Percentiles rank a stretch among this genome's conserved stretches.
Evolutionary conservation across 1,140 invertebrate genomes (phyloP).

Genomic region (Cyclina sinensis): DNA sequence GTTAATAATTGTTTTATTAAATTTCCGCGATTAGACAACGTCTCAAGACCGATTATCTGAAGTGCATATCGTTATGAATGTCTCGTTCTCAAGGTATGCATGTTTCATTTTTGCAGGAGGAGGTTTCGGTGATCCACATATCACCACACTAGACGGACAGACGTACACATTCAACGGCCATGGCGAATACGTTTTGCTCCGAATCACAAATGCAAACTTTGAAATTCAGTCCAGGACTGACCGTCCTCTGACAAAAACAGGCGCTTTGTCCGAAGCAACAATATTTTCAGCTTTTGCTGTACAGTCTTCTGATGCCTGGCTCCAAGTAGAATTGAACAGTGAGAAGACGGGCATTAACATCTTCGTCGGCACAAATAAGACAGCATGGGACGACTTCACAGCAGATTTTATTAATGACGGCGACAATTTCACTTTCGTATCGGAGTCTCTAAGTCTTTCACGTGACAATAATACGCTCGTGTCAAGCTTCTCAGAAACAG

Average conservation of each 20-base stretch:
- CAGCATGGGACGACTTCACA: slow-evolving; percentile 8
- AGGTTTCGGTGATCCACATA: slow-evolving; percentile 69
- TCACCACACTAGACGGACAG: slow-evolving; percentile 67
- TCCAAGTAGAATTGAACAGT: slow-evolving; percentile 12
- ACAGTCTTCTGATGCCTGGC: background rate
- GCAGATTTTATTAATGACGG: background rate
- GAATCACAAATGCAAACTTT: slow-evolving; percentile 25
- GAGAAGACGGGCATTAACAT: slow-evolving; percentile 11
- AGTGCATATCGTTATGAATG: no score
- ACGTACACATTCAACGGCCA: slow-evolving; percentile 72
- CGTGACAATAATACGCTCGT: background rate
- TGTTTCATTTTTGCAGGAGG: background rate
- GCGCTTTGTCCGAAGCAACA: slow-evolving; percentile 47
- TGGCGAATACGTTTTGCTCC: slow-evolving; percentile 65
- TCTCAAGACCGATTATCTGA: no score
- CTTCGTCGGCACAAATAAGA: slow-evolving; percentile 1
- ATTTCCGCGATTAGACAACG: no score
- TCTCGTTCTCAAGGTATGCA: no score
- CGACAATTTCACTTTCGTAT: background rate
- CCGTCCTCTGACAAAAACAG: slow-evolving; percentile 67
- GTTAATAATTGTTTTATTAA: no score
- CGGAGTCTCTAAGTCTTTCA: background rate
- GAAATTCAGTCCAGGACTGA: slow-evolving; percentile 71
- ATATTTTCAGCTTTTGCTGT: slow-evolving; percentile 27
- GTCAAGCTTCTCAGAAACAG: background rate